Conservation (phyloP, 2,797 vertebrate genomes). For the Rhynchotus rufescens region DNA sequence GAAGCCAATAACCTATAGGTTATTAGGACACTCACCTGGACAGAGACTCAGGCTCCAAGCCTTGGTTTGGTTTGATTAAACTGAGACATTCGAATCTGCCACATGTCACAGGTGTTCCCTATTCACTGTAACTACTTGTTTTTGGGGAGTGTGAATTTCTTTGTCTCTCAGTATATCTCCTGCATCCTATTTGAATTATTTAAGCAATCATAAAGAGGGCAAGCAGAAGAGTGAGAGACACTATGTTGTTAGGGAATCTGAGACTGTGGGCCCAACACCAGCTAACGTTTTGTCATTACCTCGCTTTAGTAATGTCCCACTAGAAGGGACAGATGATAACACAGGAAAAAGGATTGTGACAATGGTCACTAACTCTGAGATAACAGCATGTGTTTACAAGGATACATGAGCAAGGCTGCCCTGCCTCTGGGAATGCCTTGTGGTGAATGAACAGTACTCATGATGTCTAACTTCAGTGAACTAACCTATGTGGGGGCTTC, state of each 20-base stretch:
- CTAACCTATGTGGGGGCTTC: neutral
- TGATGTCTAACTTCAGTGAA: neutral
- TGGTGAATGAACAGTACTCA: neutral
- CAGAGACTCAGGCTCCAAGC: neutral
- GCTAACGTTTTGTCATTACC: neutral
- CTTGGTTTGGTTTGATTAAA: neutral
- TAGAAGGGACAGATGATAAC: neutral
- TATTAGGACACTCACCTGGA: neutral
- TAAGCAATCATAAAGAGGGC: neutral
- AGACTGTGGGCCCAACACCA: neutral
- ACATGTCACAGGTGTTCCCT: neutral
- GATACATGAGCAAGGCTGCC: neutral
- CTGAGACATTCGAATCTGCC: neutral
- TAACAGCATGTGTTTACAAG: neutral
- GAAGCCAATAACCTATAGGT: neutral
- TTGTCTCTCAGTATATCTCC: neutral
- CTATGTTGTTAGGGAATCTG: neutral
- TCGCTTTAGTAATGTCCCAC: neutral
- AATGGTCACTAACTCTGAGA: neutral
- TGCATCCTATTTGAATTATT: neutral
- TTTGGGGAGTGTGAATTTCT: constrained; percentile 2
- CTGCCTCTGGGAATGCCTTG: neutral
- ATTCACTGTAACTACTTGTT: neutral
- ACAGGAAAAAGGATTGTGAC: neutral
- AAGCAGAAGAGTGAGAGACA: neutral